Percentiles rank a stretch among this genome's conserved stretches.
Conservation (phyloP, 2,113 vertebrate species). For the Ranitomeya imitator region DNA sequence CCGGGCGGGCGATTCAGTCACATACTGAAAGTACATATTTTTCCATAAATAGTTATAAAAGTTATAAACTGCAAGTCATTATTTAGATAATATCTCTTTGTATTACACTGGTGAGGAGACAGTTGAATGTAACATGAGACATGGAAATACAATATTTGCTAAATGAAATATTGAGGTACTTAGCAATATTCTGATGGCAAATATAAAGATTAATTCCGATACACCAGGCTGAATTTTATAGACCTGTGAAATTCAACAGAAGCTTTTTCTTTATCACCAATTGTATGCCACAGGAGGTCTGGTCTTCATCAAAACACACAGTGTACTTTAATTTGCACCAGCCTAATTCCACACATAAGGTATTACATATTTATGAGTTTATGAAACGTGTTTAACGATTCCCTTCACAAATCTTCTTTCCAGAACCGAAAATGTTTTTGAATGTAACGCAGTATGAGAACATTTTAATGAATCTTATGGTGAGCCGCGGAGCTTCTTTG, state of each 20-base stretch:
- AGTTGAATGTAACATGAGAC: background rate
- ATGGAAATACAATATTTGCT: background rate
- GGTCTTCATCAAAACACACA: constrained; percentile 28
- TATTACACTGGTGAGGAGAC: background rate
- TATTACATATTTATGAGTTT: constrained; percentile 50
- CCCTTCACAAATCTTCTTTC: constrained; percentile 24
- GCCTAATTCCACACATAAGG: constrained; percentile 48
- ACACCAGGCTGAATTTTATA: constrained; percentile 8
- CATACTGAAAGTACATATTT: background rate
- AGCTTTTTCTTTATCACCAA: background rate
- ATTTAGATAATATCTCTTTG: background rate
- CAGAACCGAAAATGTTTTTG: constrained; percentile 12
- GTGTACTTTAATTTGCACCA: constrained; percentile 36
- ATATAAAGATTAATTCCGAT: constrained; percentile 18
- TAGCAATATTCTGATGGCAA: background rate
- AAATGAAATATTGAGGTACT: background rate
- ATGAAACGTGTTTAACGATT: constrained; percentile 46
- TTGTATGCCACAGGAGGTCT: constrained; percentile 29
- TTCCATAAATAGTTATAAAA: background rate
- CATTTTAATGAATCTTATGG: constrained; percentile 48
- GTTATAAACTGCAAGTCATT: background rate
- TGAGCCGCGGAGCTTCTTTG: constrained; percentile 32
- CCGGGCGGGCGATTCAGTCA: too few species aligned
- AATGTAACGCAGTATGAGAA: constrained; percentile 44
- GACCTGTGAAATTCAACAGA: background rate